phyloP scores from a whole-genome alignment of 2,113 vertebrate genomes.

The Cryptotis parvus region DNA sequence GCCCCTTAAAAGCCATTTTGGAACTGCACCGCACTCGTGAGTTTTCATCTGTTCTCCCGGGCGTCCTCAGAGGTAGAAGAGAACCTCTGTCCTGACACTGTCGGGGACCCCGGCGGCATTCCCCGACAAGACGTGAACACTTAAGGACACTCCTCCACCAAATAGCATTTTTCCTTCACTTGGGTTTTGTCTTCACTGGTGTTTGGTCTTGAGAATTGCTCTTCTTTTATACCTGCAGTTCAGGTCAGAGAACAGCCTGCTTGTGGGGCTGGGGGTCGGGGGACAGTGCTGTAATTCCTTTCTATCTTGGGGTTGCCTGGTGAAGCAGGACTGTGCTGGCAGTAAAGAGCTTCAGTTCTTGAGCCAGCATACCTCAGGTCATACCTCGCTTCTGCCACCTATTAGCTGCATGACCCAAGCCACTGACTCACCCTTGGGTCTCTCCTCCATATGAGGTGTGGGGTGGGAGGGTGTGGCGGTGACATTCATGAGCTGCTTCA shows the following conservation, averaged over 20 bases:
- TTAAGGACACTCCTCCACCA: not conserved
- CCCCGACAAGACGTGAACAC: no score
- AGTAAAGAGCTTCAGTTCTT: not conserved
- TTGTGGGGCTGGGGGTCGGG: not conserved
- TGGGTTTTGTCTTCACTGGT: conserved; percentile 43
- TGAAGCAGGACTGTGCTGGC: not conserved
- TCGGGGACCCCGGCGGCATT: no score
- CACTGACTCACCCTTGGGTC: not conserved
- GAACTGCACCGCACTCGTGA: no score
- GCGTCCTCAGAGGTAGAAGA: no score
- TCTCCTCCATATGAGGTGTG: not conserved
- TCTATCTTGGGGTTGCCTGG: not conserved
- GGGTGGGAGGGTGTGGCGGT: no score
- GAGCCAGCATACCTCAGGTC: not conserved
- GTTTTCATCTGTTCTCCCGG: no score
- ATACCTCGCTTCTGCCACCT: not conserved
- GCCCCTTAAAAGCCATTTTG: no score
- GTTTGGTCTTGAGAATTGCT: no score
- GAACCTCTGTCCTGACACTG: no score
- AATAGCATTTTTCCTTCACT: not conserved
- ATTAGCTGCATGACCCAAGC: not conserved
- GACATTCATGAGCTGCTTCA: not conserved
- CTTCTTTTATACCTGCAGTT: no score
- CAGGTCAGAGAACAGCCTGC: not conserved
- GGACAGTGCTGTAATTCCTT: not conserved